Percentiles rank a stretch among this genome's conserved stretches.
Evolutionary conservation across 2,888 invertebrate species (phyloP).

Genomic region (Pimpla rufipes): DNA sequence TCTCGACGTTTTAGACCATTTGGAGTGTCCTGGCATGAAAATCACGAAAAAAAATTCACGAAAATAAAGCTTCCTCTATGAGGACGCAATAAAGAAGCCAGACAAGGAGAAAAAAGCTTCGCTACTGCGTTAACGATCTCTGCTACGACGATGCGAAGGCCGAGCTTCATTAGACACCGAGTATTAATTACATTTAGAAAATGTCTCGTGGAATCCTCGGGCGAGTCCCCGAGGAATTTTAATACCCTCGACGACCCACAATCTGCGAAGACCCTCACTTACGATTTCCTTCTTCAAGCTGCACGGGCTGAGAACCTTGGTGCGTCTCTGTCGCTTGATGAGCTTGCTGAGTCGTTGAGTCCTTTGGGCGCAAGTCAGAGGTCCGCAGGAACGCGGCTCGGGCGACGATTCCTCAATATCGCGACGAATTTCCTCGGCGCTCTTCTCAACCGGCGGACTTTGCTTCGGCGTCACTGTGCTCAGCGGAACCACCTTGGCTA

Average conservation of each 20-base stretch:
- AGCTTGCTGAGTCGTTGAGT: constrained; percentile 90
- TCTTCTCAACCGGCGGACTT: constrained; percentile 85
- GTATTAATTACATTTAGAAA: not conserved
- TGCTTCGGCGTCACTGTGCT: constrained; percentile 90
- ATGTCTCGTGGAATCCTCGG: not conserved
- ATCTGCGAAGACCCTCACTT: constrained; percentile 42
- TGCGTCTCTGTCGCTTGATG: constrained; percentile 89
- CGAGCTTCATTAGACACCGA: not conserved
- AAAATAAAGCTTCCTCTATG: too few species aligned
- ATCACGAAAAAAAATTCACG: too few species aligned
- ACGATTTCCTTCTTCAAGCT: constrained; percentile 68
- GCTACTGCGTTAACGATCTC: not conserved
- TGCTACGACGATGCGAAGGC: not conserved
- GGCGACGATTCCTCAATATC: constrained; percentile 70
- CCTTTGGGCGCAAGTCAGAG: constrained; percentile 90
- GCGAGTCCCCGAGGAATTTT: not conserved
- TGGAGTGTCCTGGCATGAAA: too few species aligned
- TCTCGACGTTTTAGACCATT: too few species aligned
- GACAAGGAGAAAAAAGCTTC: not conserved
- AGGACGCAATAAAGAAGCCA: not conserved
- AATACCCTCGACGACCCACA: not conserved
- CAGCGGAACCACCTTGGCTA: constrained; percentile 91
- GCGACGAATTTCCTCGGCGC: constrained; percentile 63
- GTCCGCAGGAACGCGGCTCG: constrained; percentile 84
- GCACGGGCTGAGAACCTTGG: constrained; percentile 81